Evolutionary conservation across 2,113 vertebrate species (phyloP), one percentile per base, ranked within the genome.

Genomic region (Antidorcas marsupialis): DNA sequence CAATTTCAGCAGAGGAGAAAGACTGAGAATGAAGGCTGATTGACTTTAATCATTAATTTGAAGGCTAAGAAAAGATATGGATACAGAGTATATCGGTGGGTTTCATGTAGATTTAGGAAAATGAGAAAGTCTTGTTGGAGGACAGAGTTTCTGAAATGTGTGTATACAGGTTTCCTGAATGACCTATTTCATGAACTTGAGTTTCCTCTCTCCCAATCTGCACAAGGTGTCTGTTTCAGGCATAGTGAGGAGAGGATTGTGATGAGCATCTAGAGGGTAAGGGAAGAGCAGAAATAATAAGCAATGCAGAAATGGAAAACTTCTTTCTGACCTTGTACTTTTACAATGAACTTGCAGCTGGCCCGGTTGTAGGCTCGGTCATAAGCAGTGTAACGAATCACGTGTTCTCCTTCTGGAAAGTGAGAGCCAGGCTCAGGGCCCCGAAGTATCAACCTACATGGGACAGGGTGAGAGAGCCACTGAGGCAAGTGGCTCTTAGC

Each of bases 281-380:
- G 43, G 53, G 25, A 10, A 71, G 43, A 97, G n/a, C 39, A 90
- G 33, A 47, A 93, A 93, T 87, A 96, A 89, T 62, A 50, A 95
- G 33, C 11, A 86, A 71, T 76, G 30, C 64, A 33, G 79, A 87
- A 85, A 85, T 39, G 60, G n/a, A 92, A 97, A 55, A 89, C 43
- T 87, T 85, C 0, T 81, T 52, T 89, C 97, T 98, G 98, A 99
- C 99, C 99, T 98, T 99, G 99, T 83, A 99, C 99, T 28, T 99
- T 99, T 85, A 99, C 95, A 33, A 99, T 98, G 98, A 99, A 99
- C 98, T 99, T 99, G 99, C 99, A 99, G 98, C 99, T 99, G 2
- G 99, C 99, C 93, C 99, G 98, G 98, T 99, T 99, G 97, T 99
- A 99, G 0, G 99, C 99, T 97, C 99, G 99, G 97, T 99, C 99